Conservation (phyloP, 2,113 vertebrate genomes). For the Catharus fuscescens region DNA sequence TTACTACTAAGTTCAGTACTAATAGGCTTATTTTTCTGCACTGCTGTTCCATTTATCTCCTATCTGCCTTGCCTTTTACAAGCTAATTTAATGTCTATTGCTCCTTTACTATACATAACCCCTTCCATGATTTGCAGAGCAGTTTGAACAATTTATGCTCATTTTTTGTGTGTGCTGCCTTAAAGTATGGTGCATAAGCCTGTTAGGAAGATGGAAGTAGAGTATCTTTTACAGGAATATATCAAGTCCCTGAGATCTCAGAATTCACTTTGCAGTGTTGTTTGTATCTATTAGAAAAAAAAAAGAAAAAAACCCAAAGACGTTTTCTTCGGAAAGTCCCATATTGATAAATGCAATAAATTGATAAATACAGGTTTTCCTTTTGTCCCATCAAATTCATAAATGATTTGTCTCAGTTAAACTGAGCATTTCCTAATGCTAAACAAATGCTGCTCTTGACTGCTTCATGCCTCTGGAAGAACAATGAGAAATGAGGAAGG, state of each 20-base stretch:
- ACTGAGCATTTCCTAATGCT: neutral
- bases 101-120: neutral
- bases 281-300: neutral
- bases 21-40: neutral
- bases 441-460: neutral
- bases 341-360: neutral
- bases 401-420: neutral
- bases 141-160: neutral
- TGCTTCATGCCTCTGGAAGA: neutral
- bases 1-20: neutral
- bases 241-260: neutral
- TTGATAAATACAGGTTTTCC: neutral
- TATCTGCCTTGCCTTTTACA: neutral
- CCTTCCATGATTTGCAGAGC: neutral
- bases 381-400: neutral
- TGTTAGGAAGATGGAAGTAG: neutral
- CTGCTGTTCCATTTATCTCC: neutral
- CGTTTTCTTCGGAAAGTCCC: neutral
- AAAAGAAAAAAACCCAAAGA: neutral
- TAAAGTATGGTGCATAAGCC: neutral
- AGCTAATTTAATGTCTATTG: neutral
- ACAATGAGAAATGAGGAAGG: neutral
- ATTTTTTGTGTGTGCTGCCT: neutral
- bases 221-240: neutral
- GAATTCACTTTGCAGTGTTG: neutral